Conservation (phyloP, 2,888 invertebrate species). For the Ditula angustiorana region DNA sequence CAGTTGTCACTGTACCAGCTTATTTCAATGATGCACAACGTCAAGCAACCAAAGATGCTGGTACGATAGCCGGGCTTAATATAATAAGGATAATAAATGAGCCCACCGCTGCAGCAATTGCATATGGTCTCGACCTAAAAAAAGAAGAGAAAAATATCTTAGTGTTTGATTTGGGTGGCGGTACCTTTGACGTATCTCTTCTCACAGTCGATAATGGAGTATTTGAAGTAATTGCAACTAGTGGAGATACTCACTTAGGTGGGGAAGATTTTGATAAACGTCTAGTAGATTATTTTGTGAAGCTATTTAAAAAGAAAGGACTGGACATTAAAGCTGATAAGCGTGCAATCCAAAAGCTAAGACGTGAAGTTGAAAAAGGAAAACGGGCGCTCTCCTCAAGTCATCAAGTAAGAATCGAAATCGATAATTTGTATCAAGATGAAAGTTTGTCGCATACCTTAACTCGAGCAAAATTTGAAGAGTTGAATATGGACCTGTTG, state of each 20-base stretch:
- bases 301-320: conserved; percentile 99
- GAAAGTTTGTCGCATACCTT: conserved; percentile 99
- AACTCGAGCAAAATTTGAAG: conserved; percentile 99
- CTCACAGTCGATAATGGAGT: conserved; percentile 99
- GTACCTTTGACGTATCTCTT: conserved; percentile 99
- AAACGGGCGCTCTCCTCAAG: conserved; percentile 97
- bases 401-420: conserved; percentile 98
- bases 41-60: conserved; percentile 99
- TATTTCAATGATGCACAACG: conserved; percentile 99
- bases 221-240: conserved; percentile 96
- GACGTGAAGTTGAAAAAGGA: conserved; percentile 98
- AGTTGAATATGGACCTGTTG: conserved; percentile 97
- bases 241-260: conserved; percentile 98
- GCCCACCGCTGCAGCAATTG: conserved; percentile 98
- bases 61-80: conserved; percentile 95
- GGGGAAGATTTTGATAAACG: conserved; percentile 99
- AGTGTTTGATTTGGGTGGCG: conserved; percentile 99
- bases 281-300: conserved; percentile 99
- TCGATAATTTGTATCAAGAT: conserved; percentile 99
- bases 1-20: conserved; percentile 96
- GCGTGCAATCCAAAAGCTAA: conserved; percentile 97
- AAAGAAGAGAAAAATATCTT: conserved; percentile 99
- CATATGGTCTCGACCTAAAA: conserved; percentile 98
- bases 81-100: conserved; percentile 99
- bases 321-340: conserved; percentile 98